phyloP scores from a whole-genome alignment of 1,140 invertebrate genomes.

The Eufriesea mexicana region DNA sequence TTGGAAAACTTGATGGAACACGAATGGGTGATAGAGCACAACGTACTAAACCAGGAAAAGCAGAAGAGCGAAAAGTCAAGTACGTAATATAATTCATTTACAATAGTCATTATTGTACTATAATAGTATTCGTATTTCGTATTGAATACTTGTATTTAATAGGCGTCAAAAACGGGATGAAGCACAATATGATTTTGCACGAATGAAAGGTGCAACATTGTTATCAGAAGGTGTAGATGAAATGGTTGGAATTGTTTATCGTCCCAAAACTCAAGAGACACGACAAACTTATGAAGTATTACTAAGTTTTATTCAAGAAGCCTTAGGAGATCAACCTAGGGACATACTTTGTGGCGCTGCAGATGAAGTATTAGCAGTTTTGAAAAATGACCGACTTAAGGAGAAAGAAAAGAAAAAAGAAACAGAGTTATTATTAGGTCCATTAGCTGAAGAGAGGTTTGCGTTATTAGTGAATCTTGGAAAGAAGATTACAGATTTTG shows the following conservation, averaged over 20 bases:
- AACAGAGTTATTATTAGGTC: constrained; percentile 93
- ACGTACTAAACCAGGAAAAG: constrained; percentile 92
- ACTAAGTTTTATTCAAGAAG: constrained; percentile 97
- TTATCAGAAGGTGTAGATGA: constrained; percentile 95
- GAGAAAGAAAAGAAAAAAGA: constrained; percentile 97
- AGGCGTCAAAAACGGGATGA: constrained; percentile 94
- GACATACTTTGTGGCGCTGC: constrained; percentile 98
- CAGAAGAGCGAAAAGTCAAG: constrained; percentile 96
- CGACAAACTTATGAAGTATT: constrained; percentile 98
- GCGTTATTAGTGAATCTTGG: constrained; percentile 97
- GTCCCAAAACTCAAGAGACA: constrained; percentile 98
- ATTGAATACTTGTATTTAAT: constrained; percentile 61
- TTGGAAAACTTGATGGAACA: constrained; percentile 95
- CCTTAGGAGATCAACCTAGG: constrained; percentile 97
- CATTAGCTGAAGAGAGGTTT: constrained; percentile 96
- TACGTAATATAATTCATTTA: constrained; percentile 79
- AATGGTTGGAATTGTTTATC: constrained; percentile 96
- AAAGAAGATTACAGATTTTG: constrained; percentile 99
- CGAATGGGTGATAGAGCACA: constrained; percentile 98
- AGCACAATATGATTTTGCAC: constrained; percentile 94
- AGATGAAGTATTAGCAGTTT: constrained; percentile 96
- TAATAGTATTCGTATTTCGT: background rate
- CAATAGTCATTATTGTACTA: background rate
- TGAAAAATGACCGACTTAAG: constrained; percentile 98
- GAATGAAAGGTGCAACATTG: constrained; percentile 94